These are phyloP conservation scores for Pipistrellus pipistrellus DNA, from an alignment of 2,797 vertebrate genomes.

Conservation along the genomic window DNA sequence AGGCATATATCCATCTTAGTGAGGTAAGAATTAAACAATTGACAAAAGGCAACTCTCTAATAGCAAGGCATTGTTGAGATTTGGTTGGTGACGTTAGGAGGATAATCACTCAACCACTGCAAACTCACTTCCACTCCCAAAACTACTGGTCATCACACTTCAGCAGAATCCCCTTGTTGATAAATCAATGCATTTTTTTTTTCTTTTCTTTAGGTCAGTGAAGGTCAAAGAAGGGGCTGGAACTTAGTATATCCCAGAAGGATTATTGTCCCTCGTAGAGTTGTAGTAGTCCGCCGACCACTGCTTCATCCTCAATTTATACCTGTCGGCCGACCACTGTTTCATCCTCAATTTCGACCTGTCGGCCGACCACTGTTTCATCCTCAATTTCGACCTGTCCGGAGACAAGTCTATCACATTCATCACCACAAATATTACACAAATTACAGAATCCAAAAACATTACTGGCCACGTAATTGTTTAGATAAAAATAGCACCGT, in stretches of 20 bases:
- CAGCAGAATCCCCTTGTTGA: neutral
- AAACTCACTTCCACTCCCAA: neutral
- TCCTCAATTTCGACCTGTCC: accelerated
- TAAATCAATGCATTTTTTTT: conserved; percentile 5
- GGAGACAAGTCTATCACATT: accelerated
- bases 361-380: accelerated
- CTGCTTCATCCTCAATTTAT: accelerated
- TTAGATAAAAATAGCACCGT: neutral
- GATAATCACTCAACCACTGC: neutral
- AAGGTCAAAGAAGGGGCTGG: neutral
- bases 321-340: accelerated
- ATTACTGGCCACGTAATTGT: neutral
- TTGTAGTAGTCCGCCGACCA: neutral
- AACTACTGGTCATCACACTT: neutral
- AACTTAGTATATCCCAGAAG: neutral
- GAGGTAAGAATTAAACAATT: neutral
- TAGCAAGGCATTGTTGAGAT: neutral
- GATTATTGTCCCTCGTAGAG: neutral
- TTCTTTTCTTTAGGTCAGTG: conserved; percentile 60
- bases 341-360: accelerated
- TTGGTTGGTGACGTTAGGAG: neutral
- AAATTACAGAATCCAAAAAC: neutral
- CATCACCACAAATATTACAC: accelerated
- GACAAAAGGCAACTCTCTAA: neutral
- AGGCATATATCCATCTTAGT: neutral